These are phyloP conservation scores for Hassar affinis DNA, from an alignment of 2,113 vertebrate species.

Conservation along the genomic window DNA sequence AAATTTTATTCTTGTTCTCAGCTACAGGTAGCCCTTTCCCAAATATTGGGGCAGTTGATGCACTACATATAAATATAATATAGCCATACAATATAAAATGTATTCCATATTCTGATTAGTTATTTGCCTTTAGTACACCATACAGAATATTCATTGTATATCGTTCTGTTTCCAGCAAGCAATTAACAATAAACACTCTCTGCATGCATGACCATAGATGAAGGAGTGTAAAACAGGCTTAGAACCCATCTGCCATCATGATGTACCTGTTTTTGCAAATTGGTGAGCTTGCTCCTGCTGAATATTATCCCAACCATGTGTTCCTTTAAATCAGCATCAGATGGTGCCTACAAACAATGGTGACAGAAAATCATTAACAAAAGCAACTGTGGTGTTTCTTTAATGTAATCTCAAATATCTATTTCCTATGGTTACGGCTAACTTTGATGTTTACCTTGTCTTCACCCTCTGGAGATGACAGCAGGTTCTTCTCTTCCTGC, in stretches of 20 bases:
- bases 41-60: neutral
- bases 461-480: slow-evolving; percentile 97
- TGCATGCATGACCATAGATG: neutral
- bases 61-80: neutral
- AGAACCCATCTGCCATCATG: neutral
- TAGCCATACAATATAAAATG: neutral
- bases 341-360: slow-evolving; percentile 79
- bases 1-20: neutral
- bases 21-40: neutral
- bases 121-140: neutral
- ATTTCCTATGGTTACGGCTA: neutral
- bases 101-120: neutral
- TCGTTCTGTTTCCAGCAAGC: neutral
- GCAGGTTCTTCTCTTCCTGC: slow-evolving; percentile 93
- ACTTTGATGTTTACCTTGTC: slow-evolving; percentile 84
- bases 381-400: neutral
- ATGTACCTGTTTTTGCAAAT: slow-evolving; percentile 95
- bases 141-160: neutral
- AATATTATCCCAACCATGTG: slow-evolving; percentile 99
- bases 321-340: slow-evolving; percentile 97
- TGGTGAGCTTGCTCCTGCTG: slow-evolving; percentile 97
- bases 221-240: neutral
- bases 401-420: neutral
- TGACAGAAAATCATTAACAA: slow-evolving; percentile 1
- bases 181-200: neutral